Evolutionary conservation across 1,140 invertebrate genomes (phyloP), one percentile per base, ranked within the genome.

Genomic region (Kradibia gibbosae): DNA sequence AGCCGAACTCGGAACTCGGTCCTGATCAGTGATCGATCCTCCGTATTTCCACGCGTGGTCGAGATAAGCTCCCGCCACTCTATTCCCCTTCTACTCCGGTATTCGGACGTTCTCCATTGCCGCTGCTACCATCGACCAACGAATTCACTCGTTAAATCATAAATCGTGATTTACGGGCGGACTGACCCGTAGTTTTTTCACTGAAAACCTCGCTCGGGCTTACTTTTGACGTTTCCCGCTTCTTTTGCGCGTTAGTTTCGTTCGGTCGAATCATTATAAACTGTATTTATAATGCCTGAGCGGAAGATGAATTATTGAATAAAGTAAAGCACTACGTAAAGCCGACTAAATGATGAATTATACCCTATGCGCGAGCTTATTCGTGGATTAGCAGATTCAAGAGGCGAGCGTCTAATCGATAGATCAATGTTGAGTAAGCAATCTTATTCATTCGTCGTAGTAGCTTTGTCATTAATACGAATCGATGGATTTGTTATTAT

Each of bases 331-430:
- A 20, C 34, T 34, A n/a, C 36, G 15, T 60, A 57, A 75, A 75
- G 73, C 53, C 39, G 72, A 74, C n/a, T 72, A 48, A 4, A 72
- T 20, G 42, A 7, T 42, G 31, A 53, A 17, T 57, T 75, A 57
- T 11, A 34, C 25, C 36, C n/a, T 48, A 75, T 22, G 53, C 53
- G 15, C 7, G n/a, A n/a, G 62, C n/a, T 36, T 8, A 36, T 20
- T 15, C 62, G 15, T 36, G 11, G 5, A 53, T 3, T 17, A 22
- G 10, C 20, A 22, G n/a, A n/a, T n/a, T n/a, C n/a, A n/a, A n/a
- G n/a, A n/a, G n/a, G n/a, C 15, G 60, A 34, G 3, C 1, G 25
- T 62, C 1, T 3, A 67, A 11, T 20, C 11, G 2, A n/a, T 67
- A 39, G 39, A 67, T 39, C 3, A 0, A 62, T 45, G 42, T 13